Evolutionary conservation across 2,113 vertebrate species (phyloP), one percentile per base, ranked within the genome.

Genomic region (Girardinichthys multiradiatus): DNA sequence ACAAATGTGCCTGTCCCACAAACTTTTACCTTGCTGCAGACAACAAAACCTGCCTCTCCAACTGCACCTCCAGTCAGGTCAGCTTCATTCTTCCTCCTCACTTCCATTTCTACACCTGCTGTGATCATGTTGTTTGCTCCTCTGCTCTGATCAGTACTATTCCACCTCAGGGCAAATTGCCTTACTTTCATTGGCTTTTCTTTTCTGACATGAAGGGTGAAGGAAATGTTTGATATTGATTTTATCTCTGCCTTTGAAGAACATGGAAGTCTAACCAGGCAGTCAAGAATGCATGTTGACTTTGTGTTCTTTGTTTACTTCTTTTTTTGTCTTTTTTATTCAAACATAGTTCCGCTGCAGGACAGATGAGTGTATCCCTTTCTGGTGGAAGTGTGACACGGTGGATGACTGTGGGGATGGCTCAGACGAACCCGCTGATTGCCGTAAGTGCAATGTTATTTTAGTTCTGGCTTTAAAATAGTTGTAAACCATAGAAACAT

Each of bases 321-420:
- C 14, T 17, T 19, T 45, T 29, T 26, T 17, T 19, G 12, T 73
- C 14, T 62, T 26, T 33, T 4, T 64, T 42, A 1, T 64, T 75
- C 58, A 14, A 4, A 31, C 29, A 12, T 80, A 99, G 98, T 99
- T 99, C 85, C 97, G 97, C 60, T 99, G 98, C 75, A 98, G 96
- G 75, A 99, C 97, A 5, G 98, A 99, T 80, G 98, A 99, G 90
- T 99, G 98, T 62, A 99, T 99, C 85, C 98, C 98, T 0, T 99
- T 99, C 83, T 99, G 98, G 98, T 99, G 98, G 98, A 99, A 99
- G 88, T 99, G 98, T 86, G 98, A 99, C 90, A 99, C 97, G 0
- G 97, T 99, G 4, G 98, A 99, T 28, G 98, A 99, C 90, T 99
- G 98, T 17, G 98, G 98, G 0, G 98, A 99, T 48, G 96, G 98